Conservation (phyloP, 1,140 invertebrate genomes). For the Brachionus rubens region DNA sequence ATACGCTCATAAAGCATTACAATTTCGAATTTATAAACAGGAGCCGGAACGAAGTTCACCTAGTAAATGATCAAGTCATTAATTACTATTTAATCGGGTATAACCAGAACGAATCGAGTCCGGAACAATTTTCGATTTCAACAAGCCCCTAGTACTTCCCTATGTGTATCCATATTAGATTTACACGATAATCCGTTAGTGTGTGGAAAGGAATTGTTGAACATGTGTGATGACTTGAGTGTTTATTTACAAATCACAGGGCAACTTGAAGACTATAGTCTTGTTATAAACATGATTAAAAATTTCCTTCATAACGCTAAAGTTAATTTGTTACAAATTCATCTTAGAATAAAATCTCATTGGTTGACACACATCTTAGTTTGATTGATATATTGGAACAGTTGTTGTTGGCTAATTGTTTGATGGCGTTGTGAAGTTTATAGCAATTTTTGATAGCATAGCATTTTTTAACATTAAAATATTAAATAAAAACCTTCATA, state of each 20-base stretch:
- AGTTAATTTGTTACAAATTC: constrained; percentile 64
- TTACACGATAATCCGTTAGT: constrained; percentile 69
- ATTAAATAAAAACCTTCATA: no score
- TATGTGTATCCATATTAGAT: constrained; percentile 77
- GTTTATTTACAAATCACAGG: constrained; percentile 62
- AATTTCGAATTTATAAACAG: constrained; percentile 50
- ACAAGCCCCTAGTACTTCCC: constrained; percentile 74
- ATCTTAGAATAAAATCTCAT: constrained; percentile 55
- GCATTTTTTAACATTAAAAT: no score
- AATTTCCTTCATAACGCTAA: constrained; percentile 69
- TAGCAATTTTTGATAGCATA: no score
- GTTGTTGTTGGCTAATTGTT: constrained; percentile 57
- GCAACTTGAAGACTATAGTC: constrained; percentile 65
- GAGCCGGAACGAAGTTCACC: background rate
- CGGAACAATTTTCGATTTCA: constrained; percentile 46
- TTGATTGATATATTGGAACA: constrained; percentile 60
- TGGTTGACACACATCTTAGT: constrained; percentile 59
- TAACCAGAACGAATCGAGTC: constrained; percentile 8
- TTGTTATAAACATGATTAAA: constrained; percentile 67
- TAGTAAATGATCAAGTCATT: constrained; percentile 42
- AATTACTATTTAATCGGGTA: constrained; percentile 26
- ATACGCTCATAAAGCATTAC: constrained; percentile 55
- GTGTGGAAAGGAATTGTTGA: constrained; percentile 63
- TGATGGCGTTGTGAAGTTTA: constrained; percentile 56
- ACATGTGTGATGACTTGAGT: constrained; percentile 64